A percentile compares a stretch with the other conserved stretches of the same genome.
Evolutionary conservation across 2,888 invertebrate species (phyloP).

Genomic region (Willowsia nigromaculata): DNA sequence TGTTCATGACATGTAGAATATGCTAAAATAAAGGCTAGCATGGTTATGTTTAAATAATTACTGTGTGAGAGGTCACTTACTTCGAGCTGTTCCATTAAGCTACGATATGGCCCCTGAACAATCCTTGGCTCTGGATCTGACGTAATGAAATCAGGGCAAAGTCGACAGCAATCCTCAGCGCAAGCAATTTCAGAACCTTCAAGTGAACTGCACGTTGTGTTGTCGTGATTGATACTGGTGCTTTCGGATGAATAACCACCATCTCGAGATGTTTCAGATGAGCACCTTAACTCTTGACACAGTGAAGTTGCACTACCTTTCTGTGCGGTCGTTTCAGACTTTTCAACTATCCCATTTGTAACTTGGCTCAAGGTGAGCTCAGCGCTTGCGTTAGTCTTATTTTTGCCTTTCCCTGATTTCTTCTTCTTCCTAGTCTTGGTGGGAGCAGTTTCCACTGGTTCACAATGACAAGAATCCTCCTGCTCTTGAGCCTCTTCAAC

Average conservation of each 20-base stretch:
- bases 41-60: too few species aligned
- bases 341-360: constrained; percentile 46
- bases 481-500: constrained; percentile 41
- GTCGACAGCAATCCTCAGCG: constrained; percentile 92
- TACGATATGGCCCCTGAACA: constrained; percentile 71
- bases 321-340: constrained; percentile 61
- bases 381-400: constrained; percentile 43
- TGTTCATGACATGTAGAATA: background rate
- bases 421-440: constrained; percentile 66
- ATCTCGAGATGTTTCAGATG: constrained; percentile 86
- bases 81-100: constrained; percentile 76
- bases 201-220: constrained; percentile 90
- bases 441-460: constrained; percentile 49
- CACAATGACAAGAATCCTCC: constrained; percentile 69
- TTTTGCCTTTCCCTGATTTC: constrained; percentile 71
- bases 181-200: constrained; percentile 95
- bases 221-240: constrained; percentile 84
- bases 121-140: constrained; percentile 51
- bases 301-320: constrained; percentile 81
- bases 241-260: constrained; percentile 94
- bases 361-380: constrained; percentile 66
- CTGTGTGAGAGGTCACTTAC: constrained; percentile 43
- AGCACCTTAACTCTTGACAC: constrained; percentile 81
- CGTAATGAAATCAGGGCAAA: constrained; percentile 80
- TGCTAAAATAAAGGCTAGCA: too few species aligned